Conservation (phyloP, 2,888 invertebrate species). For the Drosophila colorata region DNA sequence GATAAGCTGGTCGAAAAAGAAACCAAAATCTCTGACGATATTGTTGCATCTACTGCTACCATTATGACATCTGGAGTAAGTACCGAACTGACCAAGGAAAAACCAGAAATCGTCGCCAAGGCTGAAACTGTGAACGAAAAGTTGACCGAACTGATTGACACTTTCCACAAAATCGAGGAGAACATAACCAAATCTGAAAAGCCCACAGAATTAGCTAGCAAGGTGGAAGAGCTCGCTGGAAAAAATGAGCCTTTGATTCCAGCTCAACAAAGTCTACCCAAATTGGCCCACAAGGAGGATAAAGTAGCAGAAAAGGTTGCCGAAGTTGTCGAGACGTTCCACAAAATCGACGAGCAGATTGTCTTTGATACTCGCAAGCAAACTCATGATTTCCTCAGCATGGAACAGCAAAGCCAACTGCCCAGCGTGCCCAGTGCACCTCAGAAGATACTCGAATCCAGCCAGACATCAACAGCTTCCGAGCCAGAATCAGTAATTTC, state of each 20-base stretch:
- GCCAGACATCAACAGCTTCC: slow-evolving; percentile 59
- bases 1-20: slow-evolving; percentile 61
- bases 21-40: slow-evolving; percentile 56
- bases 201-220: slow-evolving; percentile 35
- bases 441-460: slow-evolving; percentile 49
- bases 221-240: slow-evolving; percentile 33
- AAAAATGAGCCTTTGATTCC: slow-evolving; percentile 22
- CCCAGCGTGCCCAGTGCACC: slow-evolving; percentile 41
- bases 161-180: slow-evolving; percentile 67
- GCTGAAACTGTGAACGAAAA: slow-evolving; percentile 69
- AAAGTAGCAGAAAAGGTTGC: slow-evolving; percentile 65
- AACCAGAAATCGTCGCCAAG: slow-evolving; percentile 58
- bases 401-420: slow-evolving; percentile 76
- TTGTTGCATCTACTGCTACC: slow-evolving; percentile 57
- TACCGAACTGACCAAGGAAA: slow-evolving; percentile 35
- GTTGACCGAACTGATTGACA: slow-evolving; percentile 60
- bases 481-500: slow-evolving; percentile 61
- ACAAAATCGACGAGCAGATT: slow-evolving; percentile 64
- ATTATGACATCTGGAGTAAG: slow-evolving; percentile 64
- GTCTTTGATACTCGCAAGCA: slow-evolving; percentile 62
- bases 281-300: slow-evolving; percentile 33
- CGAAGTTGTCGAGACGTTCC: slow-evolving; percentile 60
- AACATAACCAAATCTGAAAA: slow-evolving; percentile 50
- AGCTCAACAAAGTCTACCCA: slow-evolving; percentile 1
- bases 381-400: slow-evolving; percentile 76